phyloP scores from a whole-genome alignment of 2,888 invertebrate genomes.

The Aromia moschata region DNA sequence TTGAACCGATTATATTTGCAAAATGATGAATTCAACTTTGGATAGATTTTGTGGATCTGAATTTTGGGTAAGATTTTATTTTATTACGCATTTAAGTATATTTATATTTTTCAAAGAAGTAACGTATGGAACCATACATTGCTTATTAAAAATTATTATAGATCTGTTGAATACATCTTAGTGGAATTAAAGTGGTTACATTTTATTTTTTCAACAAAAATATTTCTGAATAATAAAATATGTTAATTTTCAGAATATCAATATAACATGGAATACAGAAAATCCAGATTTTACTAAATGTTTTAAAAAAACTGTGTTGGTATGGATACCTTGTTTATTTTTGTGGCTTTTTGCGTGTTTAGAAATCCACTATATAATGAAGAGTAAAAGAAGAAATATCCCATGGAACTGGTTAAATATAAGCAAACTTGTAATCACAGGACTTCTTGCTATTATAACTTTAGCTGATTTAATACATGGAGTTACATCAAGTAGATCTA shows the following conservation, averaged over 20 bases:
- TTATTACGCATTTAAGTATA: background rate
- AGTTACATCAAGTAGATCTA: slow-evolving; percentile 65
- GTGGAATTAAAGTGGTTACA: background rate
- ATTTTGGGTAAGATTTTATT: slow-evolving; percentile 79
- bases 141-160: too few relatives aligned
- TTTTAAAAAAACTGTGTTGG: slow-evolving; percentile 88
- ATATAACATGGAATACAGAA: slow-evolving; percentile 81
- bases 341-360: slow-evolving; percentile 80
- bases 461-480: slow-evolving; percentile 74
- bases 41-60: slow-evolving; percentile 80
- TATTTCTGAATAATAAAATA: too few relatives aligned
- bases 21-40: slow-evolving; percentile 65
- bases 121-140: too few relatives aligned
- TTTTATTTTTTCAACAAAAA: too few relatives aligned
- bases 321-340: slow-evolving; percentile 90
- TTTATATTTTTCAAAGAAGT: too few relatives aligned
- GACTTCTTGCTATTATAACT: slow-evolving; percentile 72
- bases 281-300: slow-evolving; percentile 87
- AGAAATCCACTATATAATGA: slow-evolving; percentile 78
- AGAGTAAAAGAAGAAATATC: slow-evolving; percentile 80
- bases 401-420: slow-evolving; percentile 80
- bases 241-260: slow-evolving; percentile 74
- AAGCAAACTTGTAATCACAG: slow-evolving; percentile 74
- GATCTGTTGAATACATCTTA: background rate
- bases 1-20: slow-evolving; percentile 37